A percentile compares a stretch with the other conserved stretches of the same genome.
Conservation (phyloP, 2,888 invertebrate species). For the Lithosia quadra region DNA sequence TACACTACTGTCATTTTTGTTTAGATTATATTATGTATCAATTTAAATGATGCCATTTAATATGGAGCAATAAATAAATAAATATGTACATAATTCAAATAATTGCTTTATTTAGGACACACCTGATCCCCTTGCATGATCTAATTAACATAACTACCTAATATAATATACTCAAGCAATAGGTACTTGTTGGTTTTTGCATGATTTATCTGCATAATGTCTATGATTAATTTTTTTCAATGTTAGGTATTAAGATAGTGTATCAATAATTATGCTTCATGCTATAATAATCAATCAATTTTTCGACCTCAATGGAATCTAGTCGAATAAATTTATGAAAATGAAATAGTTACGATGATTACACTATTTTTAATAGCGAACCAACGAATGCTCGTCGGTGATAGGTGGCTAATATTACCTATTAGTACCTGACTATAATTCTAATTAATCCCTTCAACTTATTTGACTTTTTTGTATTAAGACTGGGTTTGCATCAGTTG, state of each 20-base stretch:
- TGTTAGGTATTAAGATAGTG: slow-evolving; percentile 38
- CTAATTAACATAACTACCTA: slow-evolving; percentile 50
- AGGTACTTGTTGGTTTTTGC: slow-evolving; percentile 45
- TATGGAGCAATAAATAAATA: slow-evolving; percentile 47
- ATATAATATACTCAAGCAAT: slow-evolving; percentile 23
- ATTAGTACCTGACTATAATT: too few relatives aligned
- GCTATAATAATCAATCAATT: slow-evolving; percentile 38
- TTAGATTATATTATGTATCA: slow-evolving; percentile 18
- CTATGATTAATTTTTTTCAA: slow-evolving; percentile 40
- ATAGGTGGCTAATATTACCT: too few relatives aligned
- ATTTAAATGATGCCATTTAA: slow-evolving; percentile 23
- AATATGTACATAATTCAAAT: slow-evolving; percentile 54
- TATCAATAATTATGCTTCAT: slow-evolving; percentile 24
- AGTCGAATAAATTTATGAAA: not conserved
- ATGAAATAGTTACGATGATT: not conserved
- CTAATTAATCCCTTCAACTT: too few relatives aligned
- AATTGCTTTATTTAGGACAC: slow-evolving; percentile 58
- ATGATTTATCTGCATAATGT: slow-evolving; percentile 41
- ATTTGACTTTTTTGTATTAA: too few relatives aligned
- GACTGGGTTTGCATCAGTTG: too few relatives aligned
- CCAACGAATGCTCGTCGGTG: too few relatives aligned
- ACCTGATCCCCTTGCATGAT: slow-evolving; percentile 27
- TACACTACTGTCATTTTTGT: slow-evolving; percentile 30
- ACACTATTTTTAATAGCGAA: not conserved
- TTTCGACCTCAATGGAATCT: slow-evolving; percentile 24